phyloP scores from a whole-genome alignment of 2,797 vertebrate genomes.

The Acanthurus lineatus region DNA sequence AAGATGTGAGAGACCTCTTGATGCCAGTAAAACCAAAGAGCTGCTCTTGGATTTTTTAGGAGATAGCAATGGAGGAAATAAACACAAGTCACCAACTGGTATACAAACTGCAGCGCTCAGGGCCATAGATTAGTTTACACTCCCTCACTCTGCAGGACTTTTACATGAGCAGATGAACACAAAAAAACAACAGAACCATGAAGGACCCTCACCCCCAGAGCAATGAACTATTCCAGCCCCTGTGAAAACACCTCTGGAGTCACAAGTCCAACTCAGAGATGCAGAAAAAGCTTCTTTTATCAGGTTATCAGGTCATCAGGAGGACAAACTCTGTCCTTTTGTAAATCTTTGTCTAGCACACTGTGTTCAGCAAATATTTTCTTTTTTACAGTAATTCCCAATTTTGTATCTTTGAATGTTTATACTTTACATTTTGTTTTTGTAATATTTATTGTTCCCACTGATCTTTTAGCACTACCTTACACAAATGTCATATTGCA shows the following conservation, averaged over 20 bases:
- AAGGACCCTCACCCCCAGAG: neutral
- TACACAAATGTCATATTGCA: no score
- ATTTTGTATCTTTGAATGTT: neutral
- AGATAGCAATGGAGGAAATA: neutral
- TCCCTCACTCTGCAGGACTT: neutral
- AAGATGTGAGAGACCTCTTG: neutral
- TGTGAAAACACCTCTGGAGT: neutral
- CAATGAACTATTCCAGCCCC: neutral
- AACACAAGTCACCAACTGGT: neutral
- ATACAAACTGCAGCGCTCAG: neutral
- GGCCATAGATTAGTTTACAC: no score
- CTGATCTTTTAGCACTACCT: no score
- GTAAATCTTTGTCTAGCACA: no score
- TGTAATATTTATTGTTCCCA: neutral
- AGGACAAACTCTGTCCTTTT: neutral
- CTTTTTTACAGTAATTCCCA: no score
- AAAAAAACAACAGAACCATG: neutral
- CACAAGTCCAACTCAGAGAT: neutral
- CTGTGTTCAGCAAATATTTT: neutral
- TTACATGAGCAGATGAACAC: neutral
- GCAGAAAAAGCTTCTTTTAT: neutral
- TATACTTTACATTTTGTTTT: neutral
- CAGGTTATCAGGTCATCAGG: neutral
- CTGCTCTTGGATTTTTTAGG: neutral
- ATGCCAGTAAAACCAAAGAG: neutral